phyloP scores from a whole-genome alignment of 2,113 vertebrate genomes.

The Dromiciops gliroides region DNA sequence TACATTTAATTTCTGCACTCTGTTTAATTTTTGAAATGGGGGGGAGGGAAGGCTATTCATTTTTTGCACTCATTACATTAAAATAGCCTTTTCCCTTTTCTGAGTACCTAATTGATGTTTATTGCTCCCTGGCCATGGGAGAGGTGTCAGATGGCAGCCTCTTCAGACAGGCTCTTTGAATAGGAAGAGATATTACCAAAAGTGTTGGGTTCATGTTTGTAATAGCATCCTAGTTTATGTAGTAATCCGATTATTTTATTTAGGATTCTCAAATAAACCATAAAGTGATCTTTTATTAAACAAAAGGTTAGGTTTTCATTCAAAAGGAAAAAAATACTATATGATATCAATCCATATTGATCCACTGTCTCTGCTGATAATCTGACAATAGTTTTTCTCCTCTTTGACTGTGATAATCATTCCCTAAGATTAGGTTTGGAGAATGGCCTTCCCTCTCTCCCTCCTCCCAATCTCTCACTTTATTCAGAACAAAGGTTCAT shows the following conservation, averaged over 20 bases:
- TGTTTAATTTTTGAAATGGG: constrained; percentile 40
- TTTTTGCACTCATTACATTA: constrained; percentile 59
- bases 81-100: constrained; percentile 65
- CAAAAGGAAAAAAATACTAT: constrained; percentile 48
- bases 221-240: constrained; percentile 68
- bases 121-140: constrained; percentile 67
- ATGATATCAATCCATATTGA: constrained; percentile 22
- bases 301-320: constrained; percentile 50
- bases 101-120: constrained; percentile 74
- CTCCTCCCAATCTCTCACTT: not conserved
- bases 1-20: constrained; percentile 64
- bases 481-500: not conserved
- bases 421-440: constrained; percentile 54
- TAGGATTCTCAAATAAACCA: constrained; percentile 68
- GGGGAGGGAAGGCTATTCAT: constrained; percentile 40
- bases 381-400: not conserved
- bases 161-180: constrained; percentile 74
- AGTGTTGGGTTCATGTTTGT: constrained; percentile 47
- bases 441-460: not conserved
- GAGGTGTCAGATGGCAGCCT: constrained; percentile 81
- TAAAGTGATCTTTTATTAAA: constrained; percentile 39
- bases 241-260: constrained; percentile 44
- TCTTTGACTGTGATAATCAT: constrained; percentile 26
- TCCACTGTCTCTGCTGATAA: constrained; percentile 26
- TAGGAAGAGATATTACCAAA: constrained; percentile 63